Conservation (phyloP, 2,113 vertebrate genomes). For the Myocastor coypus region DNA sequence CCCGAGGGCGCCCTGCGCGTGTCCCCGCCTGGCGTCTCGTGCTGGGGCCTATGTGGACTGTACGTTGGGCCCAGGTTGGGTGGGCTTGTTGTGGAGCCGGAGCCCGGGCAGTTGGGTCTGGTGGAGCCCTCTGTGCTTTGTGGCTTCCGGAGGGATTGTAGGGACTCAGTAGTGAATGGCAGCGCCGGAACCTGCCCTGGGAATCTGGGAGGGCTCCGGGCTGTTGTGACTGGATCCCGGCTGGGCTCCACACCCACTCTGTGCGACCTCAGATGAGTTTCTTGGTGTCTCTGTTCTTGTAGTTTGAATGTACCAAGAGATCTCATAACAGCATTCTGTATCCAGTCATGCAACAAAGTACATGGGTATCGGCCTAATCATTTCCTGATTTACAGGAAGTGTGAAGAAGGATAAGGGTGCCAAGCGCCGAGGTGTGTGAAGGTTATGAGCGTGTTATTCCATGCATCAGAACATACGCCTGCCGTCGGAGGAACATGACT, state of each 20-base stretch:
- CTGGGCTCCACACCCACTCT: neutral
- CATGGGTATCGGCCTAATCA: no score
- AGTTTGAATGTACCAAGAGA: neutral
- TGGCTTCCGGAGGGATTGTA: neutral
- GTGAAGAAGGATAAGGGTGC: neutral
- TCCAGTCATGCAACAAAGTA: no score
- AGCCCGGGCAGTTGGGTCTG: neutral
- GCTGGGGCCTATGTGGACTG: neutral
- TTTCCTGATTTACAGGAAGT: neutral
- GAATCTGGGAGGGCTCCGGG: accelerated
- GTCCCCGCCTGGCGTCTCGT: no score
- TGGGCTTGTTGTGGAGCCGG: neutral
- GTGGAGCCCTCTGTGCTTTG: neutral
- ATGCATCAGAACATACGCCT: neutral
- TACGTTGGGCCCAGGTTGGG: no score
- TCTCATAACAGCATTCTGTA: no score
- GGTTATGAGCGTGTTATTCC: no score
- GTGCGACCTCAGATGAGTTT: neutral
- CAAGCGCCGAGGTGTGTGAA: neutral
- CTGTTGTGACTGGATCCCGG: accelerated
- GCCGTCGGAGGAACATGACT: neutral
- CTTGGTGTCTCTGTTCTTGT: neutral
- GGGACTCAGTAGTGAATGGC: neutral
- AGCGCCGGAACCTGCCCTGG: neutral
- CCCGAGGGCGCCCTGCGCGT: neutral